Conservation (phyloP, 2,888 invertebrate species). For the Orthonevra nobilis region DNA sequence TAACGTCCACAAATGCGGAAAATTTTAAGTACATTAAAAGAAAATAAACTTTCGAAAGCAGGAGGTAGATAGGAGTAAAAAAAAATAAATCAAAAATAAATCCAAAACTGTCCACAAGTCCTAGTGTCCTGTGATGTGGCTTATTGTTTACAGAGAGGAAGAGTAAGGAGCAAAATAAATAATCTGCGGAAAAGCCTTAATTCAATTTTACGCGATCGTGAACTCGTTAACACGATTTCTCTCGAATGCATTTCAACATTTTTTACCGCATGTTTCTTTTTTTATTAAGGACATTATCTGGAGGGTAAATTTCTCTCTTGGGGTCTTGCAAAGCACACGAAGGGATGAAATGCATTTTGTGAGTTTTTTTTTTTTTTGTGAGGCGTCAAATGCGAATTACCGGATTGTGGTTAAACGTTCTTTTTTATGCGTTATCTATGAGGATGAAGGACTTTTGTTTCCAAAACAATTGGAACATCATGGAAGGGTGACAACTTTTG, state of each 20-base stretch:
- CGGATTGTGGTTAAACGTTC: conserved; percentile 12
- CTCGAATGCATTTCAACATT: conserved; percentile 74
- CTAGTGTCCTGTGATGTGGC: conserved; percentile 26
- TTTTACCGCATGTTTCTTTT: conserved; percentile 64
- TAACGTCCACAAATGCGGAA: conserved; percentile 69
- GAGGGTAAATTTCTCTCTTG: conserved; percentile 28
- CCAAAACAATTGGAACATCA: conserved; percentile 37
- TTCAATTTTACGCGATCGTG: conserved; percentile 80
- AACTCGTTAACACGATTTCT: conserved; percentile 74
- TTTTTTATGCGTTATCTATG: conserved; percentile 29
- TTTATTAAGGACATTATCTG: not conserved
- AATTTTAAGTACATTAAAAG: conserved; percentile 71
- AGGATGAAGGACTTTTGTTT: conserved; percentile 22
- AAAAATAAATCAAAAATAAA: not conserved
- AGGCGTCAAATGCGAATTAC: conserved; percentile 20
- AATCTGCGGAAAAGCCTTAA: conserved; percentile 80
- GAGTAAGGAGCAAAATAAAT: conserved; percentile 70
- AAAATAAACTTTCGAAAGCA: conserved; percentile 48
- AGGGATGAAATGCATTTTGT: conserved; percentile 35
- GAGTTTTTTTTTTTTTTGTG: too few species aligned
- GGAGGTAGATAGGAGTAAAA: not conserved
- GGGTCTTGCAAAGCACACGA: not conserved
- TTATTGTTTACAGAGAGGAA: conserved; percentile 30
- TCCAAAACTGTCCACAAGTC: conserved; percentile 53
- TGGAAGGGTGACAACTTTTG: conserved; percentile 39